Base-by-base conservation (phyloP, 2,797 vertebrate genomes). In the Paguma larvata region DNA sequence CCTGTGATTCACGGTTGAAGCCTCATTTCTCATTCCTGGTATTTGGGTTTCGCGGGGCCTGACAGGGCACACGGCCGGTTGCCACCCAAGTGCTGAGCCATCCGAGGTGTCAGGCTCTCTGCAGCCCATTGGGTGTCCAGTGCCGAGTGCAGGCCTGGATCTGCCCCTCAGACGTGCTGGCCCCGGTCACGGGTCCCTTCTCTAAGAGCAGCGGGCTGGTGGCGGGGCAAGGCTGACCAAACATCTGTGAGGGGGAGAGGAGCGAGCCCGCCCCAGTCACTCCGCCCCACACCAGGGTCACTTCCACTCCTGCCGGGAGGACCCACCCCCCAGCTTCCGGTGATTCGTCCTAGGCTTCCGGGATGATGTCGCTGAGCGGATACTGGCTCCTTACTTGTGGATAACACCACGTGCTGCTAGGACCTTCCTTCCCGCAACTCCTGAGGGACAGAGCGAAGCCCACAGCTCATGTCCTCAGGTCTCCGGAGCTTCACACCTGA, bases 131-230 rank as follows among this genome's bases (percentile, higher is more conserved):
- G 3, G 8, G 14, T 18, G 46, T 59, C 25, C 3, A 59, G 27
- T 14, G 15, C 0, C 11, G 27, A 77, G 38, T 48, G 4, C 16
- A 46, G 83, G 72, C 32, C 44, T 12, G 14, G 32, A 85, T 30
- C n/a, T 27, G 18, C 14, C 51, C 9, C 67, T 73, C 38, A n/a
- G 13, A 34, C 63, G 3, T 34, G 16, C 46, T 53, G 12, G 44
- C 3, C 5, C 2, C 16, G 38, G 80, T 23, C 14, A 0, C 0
- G 11, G 12, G n/a, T 65, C 7, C 0, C 30, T 65, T 6, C 4
- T 73, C 30, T 34, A 27, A 82, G 9, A 46, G 6, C 53, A 59
- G 46, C 89, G 46, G 32, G 51, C 0, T 18, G 14, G 8, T 44
- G 53, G 56, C 30, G 32, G n/a, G 11, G 18, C 15, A 15, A 2